phyloP scores from a whole-genome alignment of 2,113 vertebrate species.

The Barnardius zonarius region DNA sequence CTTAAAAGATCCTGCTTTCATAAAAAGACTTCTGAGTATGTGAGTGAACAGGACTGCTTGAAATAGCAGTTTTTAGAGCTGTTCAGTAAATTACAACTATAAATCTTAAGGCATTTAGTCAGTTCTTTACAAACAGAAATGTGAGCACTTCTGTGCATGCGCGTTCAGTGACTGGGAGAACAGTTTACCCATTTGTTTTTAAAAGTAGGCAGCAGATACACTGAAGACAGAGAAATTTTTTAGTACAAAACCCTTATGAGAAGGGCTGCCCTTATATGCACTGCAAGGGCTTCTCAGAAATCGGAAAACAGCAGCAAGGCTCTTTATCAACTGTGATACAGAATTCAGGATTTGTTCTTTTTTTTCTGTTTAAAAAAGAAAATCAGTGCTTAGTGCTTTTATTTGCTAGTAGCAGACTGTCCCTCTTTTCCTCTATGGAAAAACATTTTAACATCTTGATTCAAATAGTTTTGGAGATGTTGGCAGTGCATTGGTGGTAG shows the following conservation, averaged over 20 bases:
- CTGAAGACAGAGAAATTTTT: not conserved
- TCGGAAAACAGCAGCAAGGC: slow-evolving; percentile 1
- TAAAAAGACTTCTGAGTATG: not conserved
- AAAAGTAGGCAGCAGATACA: not conserved
- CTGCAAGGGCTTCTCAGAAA: not conserved
- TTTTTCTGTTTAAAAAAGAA: not conserved
- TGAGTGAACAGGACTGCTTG: not conserved
- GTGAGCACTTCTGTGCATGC: not conserved
- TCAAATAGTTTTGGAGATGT: not conserved
- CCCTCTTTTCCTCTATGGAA: not conserved
- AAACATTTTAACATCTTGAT: not conserved
- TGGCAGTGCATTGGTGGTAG: not conserved
- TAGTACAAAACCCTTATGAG: not conserved
- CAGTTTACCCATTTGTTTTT: not conserved
- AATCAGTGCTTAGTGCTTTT: not conserved
- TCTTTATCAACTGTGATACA: not conserved
- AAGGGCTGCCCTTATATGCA: not conserved
- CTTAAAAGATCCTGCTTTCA: not conserved
- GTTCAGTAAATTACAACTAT: slow-evolving; percentile 4
- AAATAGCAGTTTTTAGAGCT: not conserved
- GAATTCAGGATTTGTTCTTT: not conserved
- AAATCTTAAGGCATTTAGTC: not conserved
- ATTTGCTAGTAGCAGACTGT: not conserved
- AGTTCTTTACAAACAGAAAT: not conserved
- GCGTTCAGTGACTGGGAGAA: not conserved